These are phyloP conservation scores for Cremastinae sp. DNA, from an alignment of 2,888 invertebrate genomes.

Conservation along the genomic window DNA sequence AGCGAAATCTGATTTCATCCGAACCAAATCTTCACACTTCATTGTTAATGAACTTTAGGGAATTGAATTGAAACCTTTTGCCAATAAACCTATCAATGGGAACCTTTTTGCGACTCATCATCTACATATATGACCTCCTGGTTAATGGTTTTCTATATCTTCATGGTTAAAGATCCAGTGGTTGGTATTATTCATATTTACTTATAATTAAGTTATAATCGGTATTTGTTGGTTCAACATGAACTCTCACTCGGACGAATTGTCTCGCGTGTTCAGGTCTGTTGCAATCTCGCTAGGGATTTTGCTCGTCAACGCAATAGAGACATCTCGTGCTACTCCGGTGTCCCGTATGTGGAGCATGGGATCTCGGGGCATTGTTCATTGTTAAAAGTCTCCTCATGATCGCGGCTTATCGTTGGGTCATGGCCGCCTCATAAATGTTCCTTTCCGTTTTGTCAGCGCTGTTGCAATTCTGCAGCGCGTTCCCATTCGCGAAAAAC, in stretches of 20 bases:
- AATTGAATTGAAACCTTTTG: no score
- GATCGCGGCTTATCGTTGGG: slow-evolving; percentile 67
- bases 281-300: slow-evolving; percentile 18
- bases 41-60: no score
- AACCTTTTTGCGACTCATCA: no score
- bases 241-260: slow-evolving; percentile 59
- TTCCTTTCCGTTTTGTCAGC: slow-evolving; percentile 21
- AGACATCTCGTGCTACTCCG: neutral
- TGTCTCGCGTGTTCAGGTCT: slow-evolving; percentile 62
- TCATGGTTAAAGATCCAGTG: no score
- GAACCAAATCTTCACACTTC: no score
- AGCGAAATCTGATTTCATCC: no score
- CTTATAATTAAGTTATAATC: no score
- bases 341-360: slow-evolving; percentile 76
- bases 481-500: slow-evolving; percentile 14
- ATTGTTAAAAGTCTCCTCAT: slow-evolving; percentile 69
- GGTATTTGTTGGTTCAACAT: neutral
- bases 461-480: slow-evolving; percentile 18
- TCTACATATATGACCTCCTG: no score
- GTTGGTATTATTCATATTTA: no score
- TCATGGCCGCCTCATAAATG: slow-evolving; percentile 70
- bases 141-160: no score
- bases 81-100: no score
- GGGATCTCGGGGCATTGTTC: slow-evolving; percentile 76
- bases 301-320: slow-evolving; percentile 6